Evolutionary conservation across 2,888 invertebrate genomes (phyloP), one percentile per base, ranked within the genome.

Genomic region (Clistopyga incitator): DNA sequence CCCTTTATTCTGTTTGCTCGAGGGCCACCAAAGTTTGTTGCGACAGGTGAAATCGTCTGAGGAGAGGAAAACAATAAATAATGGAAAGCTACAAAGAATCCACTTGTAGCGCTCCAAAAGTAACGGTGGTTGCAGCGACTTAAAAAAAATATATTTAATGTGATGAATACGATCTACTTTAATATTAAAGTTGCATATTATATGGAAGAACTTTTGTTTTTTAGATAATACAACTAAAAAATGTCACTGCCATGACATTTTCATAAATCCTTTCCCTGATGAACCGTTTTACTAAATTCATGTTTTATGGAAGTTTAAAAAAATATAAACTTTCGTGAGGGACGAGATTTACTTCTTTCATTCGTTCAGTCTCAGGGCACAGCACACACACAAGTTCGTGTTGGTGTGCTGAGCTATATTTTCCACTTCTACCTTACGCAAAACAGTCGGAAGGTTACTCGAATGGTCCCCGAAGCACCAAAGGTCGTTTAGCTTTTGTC

Each of bases 1-100:
- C 56, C 76, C 79, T 84, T 77, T 84, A 59, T 61, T 50, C 15
- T 29, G 80, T 84, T 84, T 74, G 61, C 61, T 67, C 76, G 47
- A 52, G 20, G 50, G n/a, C 45, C 38, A 52, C 47, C n/a, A 61
- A 71, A 75, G 29, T 77, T 83, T 52, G 45, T 76, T 71, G 68
- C 47, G 38, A 42, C 47, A 45, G 47, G 23, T 8, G 15, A 52
- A 47, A 52, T 11, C 47, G 4, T 10, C 18, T n/a, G 50, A 59
- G 34, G 18, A 18, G 47, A 20, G 13, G 11, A 45, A 18, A 25
- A 38, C 38, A 47, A 25, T 56, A 42, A 54, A 71, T 18, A 56
- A 76, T 38, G 59, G 61, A n/a, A 59, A n/a, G n/a, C n/a, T n/a
- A n/a, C n/a, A n/a, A n/a, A 38, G 70, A 23, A 38, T 34, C 42